Conservation (phyloP, 2,797 vertebrate species). For the Melanotaenia pygmaea region DNA sequence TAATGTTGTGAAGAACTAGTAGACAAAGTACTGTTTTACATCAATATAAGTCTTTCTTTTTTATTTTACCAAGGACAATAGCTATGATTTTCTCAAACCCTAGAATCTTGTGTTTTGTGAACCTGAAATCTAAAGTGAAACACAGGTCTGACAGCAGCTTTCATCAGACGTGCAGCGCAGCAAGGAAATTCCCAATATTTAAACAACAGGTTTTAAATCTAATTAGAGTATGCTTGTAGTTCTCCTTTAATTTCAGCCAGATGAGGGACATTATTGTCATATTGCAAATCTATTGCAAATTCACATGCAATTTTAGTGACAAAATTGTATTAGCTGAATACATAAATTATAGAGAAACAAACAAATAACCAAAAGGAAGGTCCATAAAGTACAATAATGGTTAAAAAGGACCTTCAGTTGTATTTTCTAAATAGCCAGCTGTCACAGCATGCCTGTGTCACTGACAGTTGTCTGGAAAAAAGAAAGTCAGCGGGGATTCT, state of each 20-base stretch:
- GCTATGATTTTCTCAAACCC: neutral
- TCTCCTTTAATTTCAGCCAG: conserved; percentile 23
- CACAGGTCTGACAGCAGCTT: neutral
- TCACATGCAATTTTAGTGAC: neutral
- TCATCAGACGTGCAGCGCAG: neutral
- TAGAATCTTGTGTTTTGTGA: neutral
- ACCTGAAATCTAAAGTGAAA: neutral
- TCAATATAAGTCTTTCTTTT: conserved; percentile 8
- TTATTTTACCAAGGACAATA: neutral
- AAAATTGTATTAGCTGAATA: neutral
- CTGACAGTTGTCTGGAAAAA: conserved; percentile 24
- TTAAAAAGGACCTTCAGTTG: neutral
- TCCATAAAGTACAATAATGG: neutral
- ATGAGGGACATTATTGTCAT: neutral
- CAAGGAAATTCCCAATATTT: conserved; percentile 1
- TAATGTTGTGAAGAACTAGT: neutral
- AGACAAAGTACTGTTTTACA: neutral
- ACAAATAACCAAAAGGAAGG: neutral
- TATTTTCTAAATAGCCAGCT: conserved; percentile 9
- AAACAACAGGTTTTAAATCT: conserved; percentile 4
- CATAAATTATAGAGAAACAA: neutral
- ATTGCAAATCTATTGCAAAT: neutral
- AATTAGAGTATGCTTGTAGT: conserved; percentile 7
- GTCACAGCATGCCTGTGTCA: conserved; percentile 24
- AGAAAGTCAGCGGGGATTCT: conserved; percentile 35